phyloP scores from a whole-genome alignment of 2,113 vertebrate genomes.

The Rhombomys opimus region DNA sequence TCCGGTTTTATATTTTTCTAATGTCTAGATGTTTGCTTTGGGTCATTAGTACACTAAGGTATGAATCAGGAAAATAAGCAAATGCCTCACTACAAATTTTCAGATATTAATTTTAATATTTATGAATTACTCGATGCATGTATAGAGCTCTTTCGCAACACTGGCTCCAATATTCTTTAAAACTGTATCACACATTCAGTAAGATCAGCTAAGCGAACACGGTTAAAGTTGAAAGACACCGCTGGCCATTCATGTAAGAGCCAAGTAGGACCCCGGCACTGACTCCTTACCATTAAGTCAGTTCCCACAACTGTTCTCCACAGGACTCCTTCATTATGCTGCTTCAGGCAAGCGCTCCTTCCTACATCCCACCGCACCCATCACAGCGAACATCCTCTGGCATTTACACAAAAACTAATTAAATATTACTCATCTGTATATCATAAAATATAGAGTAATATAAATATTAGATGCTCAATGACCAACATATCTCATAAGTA shows the following conservation, averaged over 20 bases:
- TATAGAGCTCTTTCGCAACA: background rate
- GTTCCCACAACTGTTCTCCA: background rate
- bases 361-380: background rate
- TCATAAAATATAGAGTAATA: background rate
- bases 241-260: background rate
- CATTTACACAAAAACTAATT: background rate
- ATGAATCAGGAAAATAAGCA: background rate
- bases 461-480: background rate
- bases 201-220: background rate
- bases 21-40: background rate
- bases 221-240: background rate
- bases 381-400: background rate
- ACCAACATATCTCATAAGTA: background rate
- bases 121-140: too few relatives aligned
- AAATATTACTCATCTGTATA: background rate
- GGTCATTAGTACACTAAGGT: too few relatives aligned
- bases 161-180: background rate
- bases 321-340: background rate
- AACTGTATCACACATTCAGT: background rate
- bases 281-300: too few relatives aligned
- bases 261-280: too few relatives aligned
- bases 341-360: background rate
- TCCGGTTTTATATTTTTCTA: background rate
- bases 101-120: background rate
- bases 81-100: background rate